phyloP scores from a whole-genome alignment of 2,888 invertebrate genomes.

The Drosophila sordidula region DNA sequence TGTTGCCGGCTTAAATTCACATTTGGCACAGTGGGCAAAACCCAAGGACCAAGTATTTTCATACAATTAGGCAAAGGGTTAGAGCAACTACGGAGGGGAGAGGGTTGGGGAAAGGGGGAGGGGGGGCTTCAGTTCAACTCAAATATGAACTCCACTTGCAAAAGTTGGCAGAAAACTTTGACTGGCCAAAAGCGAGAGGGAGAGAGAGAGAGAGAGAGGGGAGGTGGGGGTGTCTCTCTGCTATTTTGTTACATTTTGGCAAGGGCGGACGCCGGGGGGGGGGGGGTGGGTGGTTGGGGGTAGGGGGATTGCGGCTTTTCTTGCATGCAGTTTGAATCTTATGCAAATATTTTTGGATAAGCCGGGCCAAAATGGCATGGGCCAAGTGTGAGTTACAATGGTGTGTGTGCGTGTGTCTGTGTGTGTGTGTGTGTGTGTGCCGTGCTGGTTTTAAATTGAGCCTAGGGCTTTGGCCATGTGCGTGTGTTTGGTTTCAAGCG shows the following conservation, averaged over 20 bases:
- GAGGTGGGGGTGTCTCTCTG: conserved; percentile 9
- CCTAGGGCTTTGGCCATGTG: conserved; percentile 51
- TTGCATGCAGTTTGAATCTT: conserved; percentile 75
- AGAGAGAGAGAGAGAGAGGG: background rate
- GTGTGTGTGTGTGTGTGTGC: conserved; percentile 18
- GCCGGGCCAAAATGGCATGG: conserved; percentile 65
- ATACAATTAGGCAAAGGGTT: conserved; percentile 73
- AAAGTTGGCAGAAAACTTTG: conserved; percentile 64
- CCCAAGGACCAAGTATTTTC: conserved; percentile 70
- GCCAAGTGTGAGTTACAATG: conserved; percentile 15
- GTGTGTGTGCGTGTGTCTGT: conserved; percentile 14
- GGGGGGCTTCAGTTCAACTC: conserved; percentile 36
- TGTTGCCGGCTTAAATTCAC: conserved; percentile 52
- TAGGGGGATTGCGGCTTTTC: conserved; percentile 20
- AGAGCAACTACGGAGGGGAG: background rate
- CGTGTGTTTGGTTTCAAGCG: conserved; percentile 32
- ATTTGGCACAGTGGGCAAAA: conserved; percentile 40
- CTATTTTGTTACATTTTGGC: conserved; percentile 67
- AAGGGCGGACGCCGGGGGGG: conserved; percentile 22
- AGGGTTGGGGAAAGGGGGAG: background rate
- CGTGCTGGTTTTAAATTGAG: conserved; percentile 62
- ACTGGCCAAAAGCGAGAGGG: conserved; percentile 1
- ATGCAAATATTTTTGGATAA: conserved; percentile 78
- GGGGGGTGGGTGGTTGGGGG: background rate
- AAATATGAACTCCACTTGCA: conserved; percentile 77